Conservation (phyloP, 2,797 vertebrate genomes). For the Melanotaenia boesemani region DNA sequence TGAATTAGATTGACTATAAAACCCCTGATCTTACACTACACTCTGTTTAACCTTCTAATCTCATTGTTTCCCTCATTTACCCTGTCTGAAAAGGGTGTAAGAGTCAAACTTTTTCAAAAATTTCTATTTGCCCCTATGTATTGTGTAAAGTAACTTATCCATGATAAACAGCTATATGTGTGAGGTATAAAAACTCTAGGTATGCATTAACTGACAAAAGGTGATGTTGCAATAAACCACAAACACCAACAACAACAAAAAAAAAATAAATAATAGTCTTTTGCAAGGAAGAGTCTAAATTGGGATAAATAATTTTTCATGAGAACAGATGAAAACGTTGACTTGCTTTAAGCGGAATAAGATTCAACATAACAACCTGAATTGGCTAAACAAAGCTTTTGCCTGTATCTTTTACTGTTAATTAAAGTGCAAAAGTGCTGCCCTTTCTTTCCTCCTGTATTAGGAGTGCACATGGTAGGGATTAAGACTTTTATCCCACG, state of each 20-base stretch:
- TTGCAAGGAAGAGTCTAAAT: neutral
- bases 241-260: too few relatives aligned
- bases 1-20: slow-evolving; percentile 57
- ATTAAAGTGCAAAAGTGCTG: slow-evolving; percentile 59
- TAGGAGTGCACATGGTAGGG: slow-evolving; percentile 81
- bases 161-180: too few relatives aligned
- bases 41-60: slow-evolving; percentile 81
- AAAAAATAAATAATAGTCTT: too few relatives aligned
- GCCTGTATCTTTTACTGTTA: slow-evolving; percentile 49
- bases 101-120: slow-evolving; percentile 49
- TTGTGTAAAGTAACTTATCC: neutral
- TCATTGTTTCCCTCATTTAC: slow-evolving; percentile 43
- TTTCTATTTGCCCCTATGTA: neutral
- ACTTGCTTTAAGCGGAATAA: slow-evolving; percentile 9
- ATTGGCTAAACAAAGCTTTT: slow-evolving; percentile 16
- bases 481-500: slow-evolving; percentile 78
- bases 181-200: too few relatives aligned
- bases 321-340: neutral
- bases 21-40: slow-evolving; percentile 76
- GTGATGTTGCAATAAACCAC: too few relatives aligned
- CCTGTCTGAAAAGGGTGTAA: neutral
- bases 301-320: neutral
- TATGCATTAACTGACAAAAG: too few relatives aligned
- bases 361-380: slow-evolving; percentile 22
- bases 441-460: slow-evolving; percentile 67